Percentiles rank a stretch among this genome's conserved stretches.
Conservation (phyloP, 2,797 vertebrate genomes). For the Falco biarmicus region DNA sequence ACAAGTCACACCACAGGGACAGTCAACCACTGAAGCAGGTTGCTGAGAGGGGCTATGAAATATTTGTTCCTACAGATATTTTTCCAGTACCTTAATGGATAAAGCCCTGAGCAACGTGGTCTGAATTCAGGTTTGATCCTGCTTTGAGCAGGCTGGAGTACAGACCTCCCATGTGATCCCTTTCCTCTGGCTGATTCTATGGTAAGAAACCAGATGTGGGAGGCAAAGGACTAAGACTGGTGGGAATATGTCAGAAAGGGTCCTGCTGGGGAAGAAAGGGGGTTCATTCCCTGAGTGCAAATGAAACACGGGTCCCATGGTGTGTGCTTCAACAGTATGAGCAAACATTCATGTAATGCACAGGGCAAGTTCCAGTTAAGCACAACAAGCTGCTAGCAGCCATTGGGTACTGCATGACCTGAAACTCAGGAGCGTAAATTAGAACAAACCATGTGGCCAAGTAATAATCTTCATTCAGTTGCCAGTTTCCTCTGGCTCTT, state of each 20-base stretch:
- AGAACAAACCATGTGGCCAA: not conserved
- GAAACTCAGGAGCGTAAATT: not conserved
- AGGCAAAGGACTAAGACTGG: not conserved
- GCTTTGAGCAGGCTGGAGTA: not conserved
- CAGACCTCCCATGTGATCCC: not conserved
- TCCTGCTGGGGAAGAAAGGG: not conserved
- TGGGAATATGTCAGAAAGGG: not conserved
- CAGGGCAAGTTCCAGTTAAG: not conserved
- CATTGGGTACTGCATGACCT: not conserved
- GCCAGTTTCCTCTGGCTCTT: not conserved
- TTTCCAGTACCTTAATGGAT: not conserved
- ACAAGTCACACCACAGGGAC: not conserved
- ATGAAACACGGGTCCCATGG: not conserved
- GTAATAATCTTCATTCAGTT: not conserved
- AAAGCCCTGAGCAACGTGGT: not conserved
- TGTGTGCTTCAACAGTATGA: not conserved
- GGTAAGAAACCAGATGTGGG: not conserved
- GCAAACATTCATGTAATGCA: not conserved
- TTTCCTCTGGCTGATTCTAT: not conserved
- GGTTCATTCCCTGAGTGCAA: constrained; percentile 14
- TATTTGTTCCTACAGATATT: not conserved
- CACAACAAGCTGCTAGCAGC: constrained; percentile 19
- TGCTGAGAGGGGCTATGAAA: not conserved
- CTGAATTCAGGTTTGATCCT: not conserved
- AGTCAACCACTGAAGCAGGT: not conserved